Conservation (phyloP, 2,888 invertebrate genomes). For the Sussaba pulchella region DNA sequence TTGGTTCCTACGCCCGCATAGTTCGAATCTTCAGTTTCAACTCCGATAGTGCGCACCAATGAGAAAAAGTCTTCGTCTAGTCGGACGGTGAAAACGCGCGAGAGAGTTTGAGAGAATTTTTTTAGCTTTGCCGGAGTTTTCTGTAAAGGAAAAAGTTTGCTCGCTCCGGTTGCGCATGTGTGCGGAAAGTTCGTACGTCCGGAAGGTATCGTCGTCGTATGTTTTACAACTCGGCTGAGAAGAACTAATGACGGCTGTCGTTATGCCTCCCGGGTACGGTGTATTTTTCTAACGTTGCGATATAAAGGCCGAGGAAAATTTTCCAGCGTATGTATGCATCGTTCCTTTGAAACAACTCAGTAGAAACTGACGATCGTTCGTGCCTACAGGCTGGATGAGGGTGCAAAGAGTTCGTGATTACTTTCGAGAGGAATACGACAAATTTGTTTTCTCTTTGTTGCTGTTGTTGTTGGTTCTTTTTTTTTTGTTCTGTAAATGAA, state of each 20-base stretch:
- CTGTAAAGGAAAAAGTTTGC: slow-evolving; percentile 52
- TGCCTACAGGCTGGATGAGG: neutral
- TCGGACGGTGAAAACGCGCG: slow-evolving; percentile 6
- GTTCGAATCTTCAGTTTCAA: slow-evolving; percentile 37
- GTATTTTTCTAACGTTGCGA: slow-evolving; percentile 25
- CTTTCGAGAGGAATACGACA: neutral
- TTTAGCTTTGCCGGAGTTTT: slow-evolving; percentile 43
- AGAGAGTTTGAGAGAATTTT: slow-evolving; percentile 41
- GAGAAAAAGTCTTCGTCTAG: slow-evolving; percentile 21
- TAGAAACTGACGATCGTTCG: slow-evolving; percentile 18
- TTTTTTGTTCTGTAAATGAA: neutral
- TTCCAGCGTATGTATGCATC: slow-evolving; percentile 51
- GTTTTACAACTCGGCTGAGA: slow-evolving; percentile 17
- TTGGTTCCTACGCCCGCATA: slow-evolving; percentile 1
- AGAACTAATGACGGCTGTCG: slow-evolving; percentile 55
- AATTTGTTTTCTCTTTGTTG: too few species aligned
- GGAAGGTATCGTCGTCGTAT: neutral
- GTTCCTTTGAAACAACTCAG: slow-evolving; percentile 53
- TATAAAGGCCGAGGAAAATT: neutral
- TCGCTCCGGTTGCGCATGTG: neutral
- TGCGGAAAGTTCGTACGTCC: neutral
- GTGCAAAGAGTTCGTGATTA: neutral
- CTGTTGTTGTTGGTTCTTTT: neutral
- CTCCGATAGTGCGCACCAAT: slow-evolving; percentile 1
- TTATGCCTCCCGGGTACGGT: slow-evolving; percentile 34